phyloP scores from a whole-genome alignment of 2,888 invertebrate species.

The Glyphotaelius pellucidus region DNA sequence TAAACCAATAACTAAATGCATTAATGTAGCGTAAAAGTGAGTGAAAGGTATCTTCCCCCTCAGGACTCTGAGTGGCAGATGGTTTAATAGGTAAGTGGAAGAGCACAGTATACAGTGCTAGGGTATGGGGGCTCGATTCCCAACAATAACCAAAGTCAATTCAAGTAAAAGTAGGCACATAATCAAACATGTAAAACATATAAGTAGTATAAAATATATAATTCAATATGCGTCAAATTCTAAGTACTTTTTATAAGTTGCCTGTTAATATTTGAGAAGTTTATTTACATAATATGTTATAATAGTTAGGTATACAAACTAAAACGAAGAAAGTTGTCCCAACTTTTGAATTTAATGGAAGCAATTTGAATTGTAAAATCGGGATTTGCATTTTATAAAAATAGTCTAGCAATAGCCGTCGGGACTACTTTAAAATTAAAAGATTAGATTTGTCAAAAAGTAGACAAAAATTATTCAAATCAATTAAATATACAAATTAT shows the following conservation, averaged over 20 bases:
- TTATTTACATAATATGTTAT: not conserved
- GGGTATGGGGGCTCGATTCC: not conserved
- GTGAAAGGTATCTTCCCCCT: conserved; percentile 47
- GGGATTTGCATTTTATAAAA: conserved; percentile 9
- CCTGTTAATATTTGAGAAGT: not conserved
- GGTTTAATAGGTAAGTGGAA: conserved; percentile 52
- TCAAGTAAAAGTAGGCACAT: not conserved
- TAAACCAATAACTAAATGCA: conserved; percentile 49
- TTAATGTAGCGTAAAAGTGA: conserved; percentile 56
- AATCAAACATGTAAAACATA: not conserved
- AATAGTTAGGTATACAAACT: not conserved
- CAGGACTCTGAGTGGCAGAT: conserved; percentile 57
- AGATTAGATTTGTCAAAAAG: not conserved
- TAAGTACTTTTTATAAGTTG: not conserved
- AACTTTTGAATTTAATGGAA: conserved; percentile 24
- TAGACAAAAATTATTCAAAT: not conserved
- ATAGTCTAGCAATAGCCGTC: not conserved
- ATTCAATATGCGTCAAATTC: not conserved
- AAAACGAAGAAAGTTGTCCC: not conserved
- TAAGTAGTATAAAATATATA: not conserved
- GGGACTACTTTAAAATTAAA: not conserved
- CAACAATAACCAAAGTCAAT: not conserved
- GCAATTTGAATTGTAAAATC: conserved; percentile 18
- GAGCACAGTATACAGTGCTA: not conserved
- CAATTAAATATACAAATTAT: not conserved